Conservation (phyloP, 2,797 vertebrate species). For the Lepilemur septentrionalis region DNA sequence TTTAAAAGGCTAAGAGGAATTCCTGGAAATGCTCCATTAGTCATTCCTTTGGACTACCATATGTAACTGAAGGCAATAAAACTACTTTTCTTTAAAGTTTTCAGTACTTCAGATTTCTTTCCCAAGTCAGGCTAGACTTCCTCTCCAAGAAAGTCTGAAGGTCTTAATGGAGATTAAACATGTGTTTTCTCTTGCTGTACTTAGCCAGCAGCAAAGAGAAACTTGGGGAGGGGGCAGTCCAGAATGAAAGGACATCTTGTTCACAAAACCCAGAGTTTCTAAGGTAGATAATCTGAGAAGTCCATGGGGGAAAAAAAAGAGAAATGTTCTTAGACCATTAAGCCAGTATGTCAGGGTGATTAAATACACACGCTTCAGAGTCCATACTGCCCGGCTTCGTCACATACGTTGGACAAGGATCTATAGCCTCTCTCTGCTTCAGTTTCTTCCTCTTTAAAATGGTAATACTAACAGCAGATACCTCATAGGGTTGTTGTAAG, state of each 20-base stretch:
- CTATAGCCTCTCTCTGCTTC: not conserved
- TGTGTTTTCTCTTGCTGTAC: conserved; percentile 44
- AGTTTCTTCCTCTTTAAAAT: not conserved
- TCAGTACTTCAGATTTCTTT: conserved; percentile 41
- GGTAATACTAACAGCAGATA: not conserved
- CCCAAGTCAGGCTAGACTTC: conserved; percentile 52
- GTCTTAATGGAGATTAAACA: conserved; percentile 63
- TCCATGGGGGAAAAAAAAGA: not conserved
- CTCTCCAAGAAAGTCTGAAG: conserved; percentile 20
- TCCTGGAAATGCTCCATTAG: conserved; percentile 31
- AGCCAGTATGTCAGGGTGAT: not conserved
- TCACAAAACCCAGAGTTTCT: conserved; percentile 10
- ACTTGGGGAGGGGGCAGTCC: not conserved
- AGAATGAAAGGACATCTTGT: conserved; percentile 71
- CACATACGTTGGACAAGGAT: not conserved
- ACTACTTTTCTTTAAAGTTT: conserved; percentile 52
- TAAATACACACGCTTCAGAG: not conserved
- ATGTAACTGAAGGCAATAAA: conserved; percentile 44
- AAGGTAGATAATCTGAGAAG: not conserved
- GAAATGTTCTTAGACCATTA: not conserved
- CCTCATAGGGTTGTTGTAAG: not conserved
- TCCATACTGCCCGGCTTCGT: not conserved
- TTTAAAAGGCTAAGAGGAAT: conserved; percentile 42
- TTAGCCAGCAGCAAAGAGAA: conserved; percentile 52
- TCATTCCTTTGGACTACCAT: not conserved